A percentile compares a stretch with the other conserved stretches of the same genome.
Evolutionary conservation across 2,113 vertebrate genomes (phyloP).

Genomic region (Aythya baeri): DNA sequence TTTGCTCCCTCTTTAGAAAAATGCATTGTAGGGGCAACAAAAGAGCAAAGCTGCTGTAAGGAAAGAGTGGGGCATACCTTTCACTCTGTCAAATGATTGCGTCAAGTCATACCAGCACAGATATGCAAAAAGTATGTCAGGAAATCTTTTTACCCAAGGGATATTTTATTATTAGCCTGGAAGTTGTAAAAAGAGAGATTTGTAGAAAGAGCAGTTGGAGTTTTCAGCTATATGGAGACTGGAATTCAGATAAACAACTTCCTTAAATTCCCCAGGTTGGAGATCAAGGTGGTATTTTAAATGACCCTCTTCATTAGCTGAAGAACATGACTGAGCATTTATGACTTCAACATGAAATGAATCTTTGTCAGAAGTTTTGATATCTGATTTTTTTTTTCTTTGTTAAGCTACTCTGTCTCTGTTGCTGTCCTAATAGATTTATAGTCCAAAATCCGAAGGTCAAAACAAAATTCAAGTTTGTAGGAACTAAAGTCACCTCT

Average conservation of each 20-base stretch:
- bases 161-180: neutral
- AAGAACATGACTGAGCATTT: neutral
- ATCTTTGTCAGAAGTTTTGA: neutral
- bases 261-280: neutral
- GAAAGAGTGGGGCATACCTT: neutral
- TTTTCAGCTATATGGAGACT: slow-evolving; percentile 30
- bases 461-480: neutral
- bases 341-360: neutral
- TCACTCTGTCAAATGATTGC: neutral
- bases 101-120: neutral
- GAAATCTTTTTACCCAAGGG: slow-evolving; percentile 9
- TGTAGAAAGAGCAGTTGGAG: neutral
- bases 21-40: neutral
- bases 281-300: neutral
- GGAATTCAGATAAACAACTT: slow-evolving; percentile 8
- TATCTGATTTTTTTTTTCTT: neutral
- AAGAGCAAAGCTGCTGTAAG: neutral
- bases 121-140: neutral
- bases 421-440: neutral
- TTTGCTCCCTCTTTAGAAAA: neutral
- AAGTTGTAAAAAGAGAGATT: slow-evolving; percentile 22
- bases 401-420: neutral
- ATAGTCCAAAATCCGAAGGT: neutral
- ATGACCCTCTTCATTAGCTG: neutral
- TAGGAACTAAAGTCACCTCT: neutral